A percentile compares a stretch with the other conserved stretches of the same genome.
phyloP scores from a whole-genome alignment of 2,797 vertebrate species.

The Helostoma temminkii region DNA sequence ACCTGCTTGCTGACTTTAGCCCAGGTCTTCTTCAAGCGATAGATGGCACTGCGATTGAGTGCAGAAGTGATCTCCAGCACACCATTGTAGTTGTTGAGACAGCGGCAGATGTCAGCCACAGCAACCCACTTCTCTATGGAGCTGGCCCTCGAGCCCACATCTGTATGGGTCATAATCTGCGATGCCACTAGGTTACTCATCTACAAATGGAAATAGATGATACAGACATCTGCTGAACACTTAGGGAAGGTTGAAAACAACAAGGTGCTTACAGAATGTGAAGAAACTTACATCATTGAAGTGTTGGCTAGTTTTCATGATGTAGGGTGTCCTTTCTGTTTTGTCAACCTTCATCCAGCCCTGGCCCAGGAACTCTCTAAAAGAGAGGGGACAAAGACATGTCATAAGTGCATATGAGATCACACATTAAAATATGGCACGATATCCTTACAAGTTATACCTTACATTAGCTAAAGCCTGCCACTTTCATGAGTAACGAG shows the following conservation, averaged over 20 bases:
- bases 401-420: conserved; percentile 1
- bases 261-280: neutral
- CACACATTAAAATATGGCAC: neutral
- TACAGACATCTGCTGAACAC: neutral
- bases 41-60: conserved; percentile 96
- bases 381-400: conserved; percentile 35
- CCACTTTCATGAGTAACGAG: no score
- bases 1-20: conserved; percentile 96
- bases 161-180: conserved; percentile 95
- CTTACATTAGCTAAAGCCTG: neutral
- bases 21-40: conserved; percentile 97
- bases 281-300: conserved; percentile 91
- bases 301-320: conserved; percentile 97
- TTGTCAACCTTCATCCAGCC: conserved; percentile 98
- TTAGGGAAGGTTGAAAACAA: neutral
- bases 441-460: neutral
- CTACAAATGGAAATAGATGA: conserved; percentile 68
- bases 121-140: conserved; percentile 97
- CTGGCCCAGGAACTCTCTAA: conserved; percentile 95
- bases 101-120: conserved; percentile 94
- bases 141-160: conserved; percentile 89
- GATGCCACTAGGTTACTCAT: conserved; percentile 99
- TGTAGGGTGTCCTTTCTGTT: conserved; percentile 92
- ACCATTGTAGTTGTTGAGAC: conserved; percentile 95
- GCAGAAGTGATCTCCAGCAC: conserved; percentile 96